These are phyloP conservation scores for Platyrinchus mystaceus DNA, from an alignment of 2,797 vertebrate genomes.

Conservation along the genomic window DNA sequence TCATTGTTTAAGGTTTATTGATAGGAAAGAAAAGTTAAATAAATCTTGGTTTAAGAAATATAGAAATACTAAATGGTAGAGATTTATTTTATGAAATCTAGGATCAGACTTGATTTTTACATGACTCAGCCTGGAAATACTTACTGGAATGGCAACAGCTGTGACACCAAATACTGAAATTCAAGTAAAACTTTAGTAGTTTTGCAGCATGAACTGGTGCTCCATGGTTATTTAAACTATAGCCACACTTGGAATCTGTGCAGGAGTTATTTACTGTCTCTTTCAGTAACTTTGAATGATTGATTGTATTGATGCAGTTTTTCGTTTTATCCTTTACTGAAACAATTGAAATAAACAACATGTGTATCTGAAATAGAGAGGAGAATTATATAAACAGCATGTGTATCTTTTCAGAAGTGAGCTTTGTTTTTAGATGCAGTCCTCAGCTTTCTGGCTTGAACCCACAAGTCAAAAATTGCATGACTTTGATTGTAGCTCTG, in stretches of 20 bases:
- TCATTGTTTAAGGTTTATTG: neutral
- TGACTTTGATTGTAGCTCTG: neutral
- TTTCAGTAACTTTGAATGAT: neutral
- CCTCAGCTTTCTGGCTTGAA: neutral
- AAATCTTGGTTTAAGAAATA: neutral
- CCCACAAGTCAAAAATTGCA: neutral
- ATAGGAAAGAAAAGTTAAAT: neutral
- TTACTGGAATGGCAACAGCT: neutral
- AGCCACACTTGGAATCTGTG: neutral
- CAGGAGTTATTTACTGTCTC: neutral
- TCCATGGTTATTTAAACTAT: neutral
- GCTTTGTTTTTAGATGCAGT: neutral
- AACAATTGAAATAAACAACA: neutral
- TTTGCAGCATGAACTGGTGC: neutral
- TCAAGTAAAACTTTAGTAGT: neutral
- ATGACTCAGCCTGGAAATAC: neutral
- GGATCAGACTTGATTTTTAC: neutral
- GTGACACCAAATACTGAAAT: neutral
- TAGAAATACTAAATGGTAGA: neutral
- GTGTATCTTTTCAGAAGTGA: neutral
- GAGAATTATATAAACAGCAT: neutral
- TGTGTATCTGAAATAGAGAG: neutral
- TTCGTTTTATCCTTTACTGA: neutral
- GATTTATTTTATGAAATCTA: neutral
- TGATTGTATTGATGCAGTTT: neutral